Conservation (phyloP, 1,140 invertebrate genomes). For the Teleopsis dalmanni region DNA sequence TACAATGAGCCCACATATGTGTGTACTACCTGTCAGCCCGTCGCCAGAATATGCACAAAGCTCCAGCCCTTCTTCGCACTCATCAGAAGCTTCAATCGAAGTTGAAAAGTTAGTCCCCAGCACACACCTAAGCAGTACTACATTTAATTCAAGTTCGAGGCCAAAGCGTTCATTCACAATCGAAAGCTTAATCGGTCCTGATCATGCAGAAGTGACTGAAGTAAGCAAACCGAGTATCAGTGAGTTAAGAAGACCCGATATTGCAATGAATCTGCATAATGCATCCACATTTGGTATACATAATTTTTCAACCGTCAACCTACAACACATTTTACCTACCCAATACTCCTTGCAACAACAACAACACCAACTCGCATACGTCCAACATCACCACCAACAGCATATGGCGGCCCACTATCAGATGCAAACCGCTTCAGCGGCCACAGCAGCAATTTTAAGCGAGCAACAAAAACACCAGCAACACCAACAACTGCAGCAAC, state of each 20-base stretch:
- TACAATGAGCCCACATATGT: conserved; percentile 1
- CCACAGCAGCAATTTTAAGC: not conserved
- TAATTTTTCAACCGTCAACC: not conserved
- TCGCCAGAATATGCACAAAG: conserved; percentile 1
- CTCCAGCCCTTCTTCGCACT: conserved; percentile 10
- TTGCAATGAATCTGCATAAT: conserved; percentile 13
- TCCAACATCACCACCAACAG: conserved; percentile 5
- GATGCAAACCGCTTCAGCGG: not conserved
- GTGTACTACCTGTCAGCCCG: conserved; percentile 9
- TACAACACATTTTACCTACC: not conserved
- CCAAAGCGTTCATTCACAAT: conserved; percentile 68
- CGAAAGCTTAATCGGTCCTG: conserved; percentile 76
- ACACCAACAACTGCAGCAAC: too few relatives aligned
- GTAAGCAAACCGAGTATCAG: conserved; percentile 22
- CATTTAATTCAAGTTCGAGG: conserved; percentile 33
- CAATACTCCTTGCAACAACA: conserved; percentile 1
- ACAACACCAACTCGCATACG: too few relatives aligned
- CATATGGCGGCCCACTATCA: conserved; percentile 1
- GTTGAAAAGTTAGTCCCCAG: too few relatives aligned
- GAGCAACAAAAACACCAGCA: not conserved
- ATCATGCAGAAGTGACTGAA: conserved; percentile 39
- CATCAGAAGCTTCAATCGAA: conserved; percentile 22
- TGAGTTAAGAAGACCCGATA: conserved; percentile 22
- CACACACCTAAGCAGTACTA: conserved; percentile 34
- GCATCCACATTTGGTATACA: not conserved